phyloP scores from a whole-genome alignment of 2,888 invertebrate species.

The Rhimphoctona megacephalus region DNA sequence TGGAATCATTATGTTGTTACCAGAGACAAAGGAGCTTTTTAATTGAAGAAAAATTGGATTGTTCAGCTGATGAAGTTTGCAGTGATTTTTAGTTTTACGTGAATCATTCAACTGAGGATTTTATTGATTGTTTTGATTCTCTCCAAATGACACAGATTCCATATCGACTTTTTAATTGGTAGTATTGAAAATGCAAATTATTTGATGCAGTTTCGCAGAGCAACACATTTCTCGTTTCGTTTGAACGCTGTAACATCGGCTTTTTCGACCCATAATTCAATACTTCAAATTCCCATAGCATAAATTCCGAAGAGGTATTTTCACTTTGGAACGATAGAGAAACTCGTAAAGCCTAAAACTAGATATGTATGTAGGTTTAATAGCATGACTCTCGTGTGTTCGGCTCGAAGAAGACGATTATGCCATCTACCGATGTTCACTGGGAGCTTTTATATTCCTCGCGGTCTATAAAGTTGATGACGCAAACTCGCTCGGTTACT shows the following conservation, averaged over 20 bases:
- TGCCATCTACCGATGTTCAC: constrained; percentile 52
- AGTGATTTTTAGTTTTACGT: not conserved
- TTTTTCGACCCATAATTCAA: no score
- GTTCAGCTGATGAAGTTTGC: not conserved
- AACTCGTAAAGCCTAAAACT: not conserved
- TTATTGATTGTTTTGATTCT: not conserved
- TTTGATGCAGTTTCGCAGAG: no score
- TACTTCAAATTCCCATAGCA: no score
- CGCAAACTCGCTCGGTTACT: constrained; percentile 54
- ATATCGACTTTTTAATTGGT: no score
- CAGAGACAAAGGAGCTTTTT: not conserved
- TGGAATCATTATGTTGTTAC: not conserved
- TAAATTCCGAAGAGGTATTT: not conserved
- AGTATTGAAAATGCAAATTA: no score
- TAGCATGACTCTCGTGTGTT: not conserved
- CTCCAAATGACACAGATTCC: not conserved
- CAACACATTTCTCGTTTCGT: no score
- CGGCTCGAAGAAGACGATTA: constrained; percentile 16
- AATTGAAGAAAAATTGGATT: not conserved
- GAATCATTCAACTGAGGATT: not conserved
- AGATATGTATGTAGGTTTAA: not conserved
- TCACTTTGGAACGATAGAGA: not conserved
- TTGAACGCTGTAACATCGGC: no score
- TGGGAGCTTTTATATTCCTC: constrained; percentile 4
- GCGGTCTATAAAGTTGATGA: not conserved